Percentiles rank a stretch among this genome's conserved stretches.
These are phyloP conservation scores for Neoascia interrupta DNA, from an alignment of 2,888 invertebrate species.

Conservation along the genomic window DNA sequence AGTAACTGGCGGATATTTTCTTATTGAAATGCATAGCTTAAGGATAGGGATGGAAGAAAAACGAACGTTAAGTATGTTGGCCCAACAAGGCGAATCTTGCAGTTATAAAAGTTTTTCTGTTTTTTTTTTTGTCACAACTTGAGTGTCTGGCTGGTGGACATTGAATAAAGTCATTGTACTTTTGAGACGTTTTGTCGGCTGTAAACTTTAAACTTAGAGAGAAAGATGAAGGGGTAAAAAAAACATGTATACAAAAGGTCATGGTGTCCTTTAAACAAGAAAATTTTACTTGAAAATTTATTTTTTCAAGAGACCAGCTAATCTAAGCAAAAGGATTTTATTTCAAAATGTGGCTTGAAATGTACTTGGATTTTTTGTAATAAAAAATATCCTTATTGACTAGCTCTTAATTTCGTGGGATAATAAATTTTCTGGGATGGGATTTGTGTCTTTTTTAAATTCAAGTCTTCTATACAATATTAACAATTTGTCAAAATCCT, in stretches of 20 bases:
- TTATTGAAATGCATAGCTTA: slow-evolving; percentile 24
- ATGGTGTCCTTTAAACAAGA: too few species aligned
- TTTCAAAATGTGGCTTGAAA: too few species aligned
- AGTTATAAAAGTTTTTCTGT: slow-evolving; percentile 6
- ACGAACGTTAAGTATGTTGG: slow-evolving; percentile 14
- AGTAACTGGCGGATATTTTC: slow-evolving; percentile 42
- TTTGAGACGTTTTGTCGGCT: slow-evolving; percentile 27
- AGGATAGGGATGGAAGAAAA: slow-evolving; percentile 8
- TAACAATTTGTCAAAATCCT: slow-evolving; percentile 37
- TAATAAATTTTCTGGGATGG: too few species aligned
- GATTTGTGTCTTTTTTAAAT: too few species aligned
- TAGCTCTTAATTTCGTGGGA: too few species aligned
- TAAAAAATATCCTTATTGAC: too few species aligned
- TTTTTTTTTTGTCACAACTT: slow-evolving; percentile 7
- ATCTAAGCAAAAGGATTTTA: too few species aligned
- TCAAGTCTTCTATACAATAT: slow-evolving; percentile 17
- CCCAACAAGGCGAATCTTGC: slow-evolving; percentile 28
- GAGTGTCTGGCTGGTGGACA: slow-evolving; percentile 35
- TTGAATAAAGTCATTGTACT: slow-evolving; percentile 35
- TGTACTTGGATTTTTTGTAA: too few species aligned
- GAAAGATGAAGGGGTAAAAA: neutral
- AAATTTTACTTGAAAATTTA: too few species aligned
- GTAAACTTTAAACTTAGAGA: neutral
- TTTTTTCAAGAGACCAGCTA: too few species aligned
- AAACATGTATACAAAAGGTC: slow-evolving; percentile 31